Conservation (phyloP, 2,113 vertebrate species). For the Sylvia atricapilla region DNA sequence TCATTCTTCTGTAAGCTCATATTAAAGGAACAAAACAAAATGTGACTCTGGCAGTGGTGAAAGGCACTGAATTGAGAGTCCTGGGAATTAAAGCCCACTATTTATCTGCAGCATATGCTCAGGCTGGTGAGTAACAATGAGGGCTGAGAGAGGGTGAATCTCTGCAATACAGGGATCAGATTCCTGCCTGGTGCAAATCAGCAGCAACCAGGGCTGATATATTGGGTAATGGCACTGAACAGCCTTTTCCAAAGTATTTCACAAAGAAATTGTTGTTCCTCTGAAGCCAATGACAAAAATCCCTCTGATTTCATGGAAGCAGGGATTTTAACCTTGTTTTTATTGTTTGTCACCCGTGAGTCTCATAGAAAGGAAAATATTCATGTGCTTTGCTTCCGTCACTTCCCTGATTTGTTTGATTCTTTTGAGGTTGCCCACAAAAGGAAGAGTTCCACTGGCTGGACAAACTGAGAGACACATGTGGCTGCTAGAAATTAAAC, state of each 20-base stretch:
- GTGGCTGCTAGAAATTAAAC: background rate
- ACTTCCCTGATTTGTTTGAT: background rate
- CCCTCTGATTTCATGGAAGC: background rate
- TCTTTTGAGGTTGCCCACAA: background rate
- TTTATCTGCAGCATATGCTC: background rate
- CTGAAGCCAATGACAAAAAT: background rate
- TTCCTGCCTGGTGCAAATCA: background rate
- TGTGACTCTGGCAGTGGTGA: background rate
- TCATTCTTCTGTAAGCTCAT: background rate
- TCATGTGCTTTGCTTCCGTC: background rate
- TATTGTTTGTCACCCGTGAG: background rate
- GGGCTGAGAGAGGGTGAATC: background rate
- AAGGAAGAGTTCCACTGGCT: background rate
- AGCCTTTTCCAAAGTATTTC: background rate
- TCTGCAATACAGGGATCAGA: background rate
- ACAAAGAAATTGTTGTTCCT: background rate
- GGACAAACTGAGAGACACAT: background rate
- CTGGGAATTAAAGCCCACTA: background rate
- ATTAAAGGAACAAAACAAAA: conserved; percentile 26
- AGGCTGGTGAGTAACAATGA: background rate
- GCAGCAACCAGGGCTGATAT: background rate
- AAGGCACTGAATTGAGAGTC: background rate
- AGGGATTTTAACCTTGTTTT: background rate
- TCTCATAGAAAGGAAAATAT: background rate
- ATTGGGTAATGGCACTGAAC: background rate